Evolutionary conservation across 2,888 invertebrate species (phyloP).

Genomic region (Tiliacea citrago): DNA sequence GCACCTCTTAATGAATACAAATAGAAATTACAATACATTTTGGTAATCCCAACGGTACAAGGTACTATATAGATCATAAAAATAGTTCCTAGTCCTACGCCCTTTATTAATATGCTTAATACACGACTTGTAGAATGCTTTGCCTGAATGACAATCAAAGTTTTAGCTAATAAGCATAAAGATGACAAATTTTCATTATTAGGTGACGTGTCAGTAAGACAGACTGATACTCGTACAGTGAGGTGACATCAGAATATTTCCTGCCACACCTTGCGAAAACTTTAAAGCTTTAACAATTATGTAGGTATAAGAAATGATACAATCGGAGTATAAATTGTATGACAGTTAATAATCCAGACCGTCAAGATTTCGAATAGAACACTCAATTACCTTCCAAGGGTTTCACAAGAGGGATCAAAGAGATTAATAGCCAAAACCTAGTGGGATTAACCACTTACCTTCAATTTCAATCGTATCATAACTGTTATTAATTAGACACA

Average conservation of each 20-base stretch:
- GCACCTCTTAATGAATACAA: conserved; percentile 59
- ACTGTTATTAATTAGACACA: neutral
- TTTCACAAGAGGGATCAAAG: neutral
- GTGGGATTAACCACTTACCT: neutral
- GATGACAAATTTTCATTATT: conserved; percentile 44
- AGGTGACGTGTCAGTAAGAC: conserved; percentile 32
- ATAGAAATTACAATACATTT: conserved; percentile 48
- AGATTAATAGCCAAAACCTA: neutral
- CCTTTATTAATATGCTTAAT: conserved; percentile 54
- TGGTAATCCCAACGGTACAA: conserved; percentile 50
- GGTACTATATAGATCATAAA: conserved; percentile 51
- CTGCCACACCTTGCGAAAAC: conserved; percentile 47
- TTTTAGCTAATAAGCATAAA: conserved; percentile 55
- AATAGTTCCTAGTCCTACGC: conserved; percentile 49
- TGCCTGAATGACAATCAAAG: conserved; percentile 56
- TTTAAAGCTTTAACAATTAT: conserved; percentile 32
- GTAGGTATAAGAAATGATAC: conserved; percentile 41
- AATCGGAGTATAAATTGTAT: conserved; percentile 30
- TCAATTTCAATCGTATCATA: neutral
- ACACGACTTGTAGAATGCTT: conserved; percentile 32
- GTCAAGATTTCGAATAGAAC: conserved; percentile 22
- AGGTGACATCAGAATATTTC: conserved; percentile 54
- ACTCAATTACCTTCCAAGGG: neutral
- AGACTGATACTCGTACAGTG: conserved; percentile 16
- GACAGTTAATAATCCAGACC: conserved; percentile 24